Evolutionary conservation across 2,888 invertebrate species (phyloP).

Genomic region (Hyposoter dolosus): DNA sequence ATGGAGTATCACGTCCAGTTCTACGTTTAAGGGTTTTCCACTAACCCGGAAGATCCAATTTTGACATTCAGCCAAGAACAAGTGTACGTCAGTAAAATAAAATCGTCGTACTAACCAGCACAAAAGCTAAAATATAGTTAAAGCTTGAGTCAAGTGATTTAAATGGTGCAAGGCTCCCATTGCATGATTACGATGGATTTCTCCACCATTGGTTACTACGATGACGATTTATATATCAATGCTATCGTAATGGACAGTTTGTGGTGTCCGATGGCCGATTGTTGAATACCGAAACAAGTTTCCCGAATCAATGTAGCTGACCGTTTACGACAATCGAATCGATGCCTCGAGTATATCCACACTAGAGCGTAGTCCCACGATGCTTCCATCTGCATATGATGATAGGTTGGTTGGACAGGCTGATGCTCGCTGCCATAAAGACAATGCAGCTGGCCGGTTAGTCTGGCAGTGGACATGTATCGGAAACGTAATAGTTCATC

Average conservation of each 20-base stretch:
- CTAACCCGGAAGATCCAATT: slow-evolving; percentile 12
- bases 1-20: slow-evolving; percentile 15
- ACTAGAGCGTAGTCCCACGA: background rate
- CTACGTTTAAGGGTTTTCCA: background rate
- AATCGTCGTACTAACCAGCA: background rate
- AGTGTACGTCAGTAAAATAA: background rate
- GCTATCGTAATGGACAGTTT: slow-evolving; percentile 21
- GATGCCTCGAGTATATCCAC: background rate
- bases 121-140: background rate
- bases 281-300: slow-evolving; percentile 28
- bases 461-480: slow-evolving; percentile 65
- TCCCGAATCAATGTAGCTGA: slow-evolving; percentile 30
- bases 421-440: slow-evolving; percentile 63
- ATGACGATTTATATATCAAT: slow-evolving; percentile 10
- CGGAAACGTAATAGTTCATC: slow-evolving; percentile 59
- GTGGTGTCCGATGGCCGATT: slow-evolving; percentile 30
- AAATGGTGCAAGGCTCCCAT: background rate
- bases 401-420: slow-evolving; percentile 14
- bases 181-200: background rate
- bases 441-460: slow-evolving; percentile 58
- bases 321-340: slow-evolving; percentile 47
- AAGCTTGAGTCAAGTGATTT: background rate
- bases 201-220: background rate
- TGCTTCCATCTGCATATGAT: slow-evolving; percentile 11
- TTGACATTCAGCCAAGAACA: background rate